A percentile compares a stretch with the other conserved stretches of the same genome.
phyloP scores from a whole-genome alignment of 53 echinoderm and acorn worm species.

The Temnopleurus reevesii region DNA sequence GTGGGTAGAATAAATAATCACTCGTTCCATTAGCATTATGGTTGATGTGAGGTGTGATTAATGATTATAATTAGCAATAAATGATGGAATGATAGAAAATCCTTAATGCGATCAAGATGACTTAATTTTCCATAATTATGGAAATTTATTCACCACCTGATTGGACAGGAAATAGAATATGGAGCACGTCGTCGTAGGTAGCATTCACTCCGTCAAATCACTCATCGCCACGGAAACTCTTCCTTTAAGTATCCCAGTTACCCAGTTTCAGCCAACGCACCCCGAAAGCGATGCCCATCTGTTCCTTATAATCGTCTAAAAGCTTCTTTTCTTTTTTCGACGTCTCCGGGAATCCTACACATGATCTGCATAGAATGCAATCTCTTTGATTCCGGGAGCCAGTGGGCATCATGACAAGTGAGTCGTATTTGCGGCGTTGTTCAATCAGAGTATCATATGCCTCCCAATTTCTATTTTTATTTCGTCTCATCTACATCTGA shows the following conservation, averaged over 20 bases:
- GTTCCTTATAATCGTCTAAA: constrained; percentile 23
- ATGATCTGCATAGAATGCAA: background rate
- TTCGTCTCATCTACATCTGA: background rate
- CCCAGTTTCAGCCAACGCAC: background rate
- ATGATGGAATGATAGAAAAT: too few relatives aligned
- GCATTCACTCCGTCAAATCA: too few relatives aligned
- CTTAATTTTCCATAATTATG: too few relatives aligned
- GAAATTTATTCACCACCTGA: too few relatives aligned
- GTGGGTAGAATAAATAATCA: too few relatives aligned
- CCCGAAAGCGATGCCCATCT: background rate
- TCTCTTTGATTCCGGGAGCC: background rate
- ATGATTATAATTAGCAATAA: too few relatives aligned
- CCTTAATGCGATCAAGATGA: too few relatives aligned
- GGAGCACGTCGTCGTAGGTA: too few relatives aligned
- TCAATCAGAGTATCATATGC: background rate
- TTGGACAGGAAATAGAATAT: too few relatives aligned
- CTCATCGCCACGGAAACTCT: background rate
- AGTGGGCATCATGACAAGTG: constrained; percentile 14
- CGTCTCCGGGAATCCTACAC: background rate
- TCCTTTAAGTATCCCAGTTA: background rate
- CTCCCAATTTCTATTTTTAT: background rate
- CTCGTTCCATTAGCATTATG: too few relatives aligned
- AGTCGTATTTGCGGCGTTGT: background rate
- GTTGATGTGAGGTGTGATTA: too few relatives aligned
- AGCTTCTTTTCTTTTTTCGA: background rate